Percentiles rank a stretch among this genome's conserved stretches.
phyloP scores from a whole-genome alignment of 2,113 vertebrate species.

The Oryctolagus cuniculus region DNA sequence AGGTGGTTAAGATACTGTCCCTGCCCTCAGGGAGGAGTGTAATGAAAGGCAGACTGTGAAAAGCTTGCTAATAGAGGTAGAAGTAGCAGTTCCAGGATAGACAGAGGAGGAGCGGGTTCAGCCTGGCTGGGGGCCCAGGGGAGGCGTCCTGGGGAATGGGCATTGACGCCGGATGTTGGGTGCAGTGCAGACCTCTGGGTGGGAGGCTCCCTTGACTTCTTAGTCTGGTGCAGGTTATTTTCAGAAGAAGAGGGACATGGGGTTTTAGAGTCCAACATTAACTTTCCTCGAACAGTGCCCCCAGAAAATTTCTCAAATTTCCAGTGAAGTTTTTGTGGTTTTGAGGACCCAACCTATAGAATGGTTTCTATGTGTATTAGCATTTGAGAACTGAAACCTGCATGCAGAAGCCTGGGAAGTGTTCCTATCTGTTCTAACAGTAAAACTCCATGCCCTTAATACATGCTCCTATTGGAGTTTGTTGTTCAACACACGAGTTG shows the following conservation, averaged over 20 bases:
- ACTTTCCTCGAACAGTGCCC: not conserved
- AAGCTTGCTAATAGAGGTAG: not conserved
- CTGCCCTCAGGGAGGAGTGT: not conserved
- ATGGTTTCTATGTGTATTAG: not conserved
- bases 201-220: not conserved
- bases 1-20: not conserved
- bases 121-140: not conserved
- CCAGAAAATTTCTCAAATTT: constrained; percentile 10
- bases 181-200: not conserved
- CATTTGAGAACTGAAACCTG: not conserved
- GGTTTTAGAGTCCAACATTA: not conserved
- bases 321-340: not conserved
- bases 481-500: not conserved
- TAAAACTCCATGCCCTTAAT: not conserved
- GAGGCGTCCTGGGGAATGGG: not conserved
- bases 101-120: not conserved
- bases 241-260: not conserved
- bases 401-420: not conserved
- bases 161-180: not conserved
- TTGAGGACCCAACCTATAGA: not conserved
- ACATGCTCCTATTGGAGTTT: not conserved
- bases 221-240: not conserved
- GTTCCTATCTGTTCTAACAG: not conserved
- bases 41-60: not conserved
- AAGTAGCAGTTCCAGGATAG: not conserved